A percentile compares a stretch with the other conserved stretches of the same genome.
Evolutionary conservation across 2,113 vertebrate genomes (phyloP).

Genomic region (Nannobrachium achirus): DNA sequence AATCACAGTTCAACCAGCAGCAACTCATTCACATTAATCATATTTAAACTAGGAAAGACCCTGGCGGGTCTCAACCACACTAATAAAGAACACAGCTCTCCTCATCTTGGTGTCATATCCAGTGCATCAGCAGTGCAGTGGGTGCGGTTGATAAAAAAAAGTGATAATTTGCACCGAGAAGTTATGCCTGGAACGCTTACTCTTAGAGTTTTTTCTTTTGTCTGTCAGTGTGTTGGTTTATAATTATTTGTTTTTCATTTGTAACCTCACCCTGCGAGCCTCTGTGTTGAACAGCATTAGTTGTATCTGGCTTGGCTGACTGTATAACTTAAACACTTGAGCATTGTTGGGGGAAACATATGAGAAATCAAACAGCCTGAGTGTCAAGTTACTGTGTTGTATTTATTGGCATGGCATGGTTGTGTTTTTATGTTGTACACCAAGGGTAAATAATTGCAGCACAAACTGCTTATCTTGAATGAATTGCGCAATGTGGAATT

Average conservation of each 20-base stretch:
- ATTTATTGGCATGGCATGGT: not conserved
- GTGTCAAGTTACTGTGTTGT: not conserved
- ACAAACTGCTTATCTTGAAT: conserved; percentile 3
- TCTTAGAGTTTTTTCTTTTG: not conserved
- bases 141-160: conserved; percentile 32
- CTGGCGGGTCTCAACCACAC: too few species aligned
- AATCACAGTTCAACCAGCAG: too few species aligned
- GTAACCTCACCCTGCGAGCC: conserved; percentile 29
- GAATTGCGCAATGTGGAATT: conserved; percentile 34
- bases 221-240: not conserved
- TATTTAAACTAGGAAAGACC: too few species aligned
- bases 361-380: not conserved
- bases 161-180: not conserved
- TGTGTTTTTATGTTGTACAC: not conserved
- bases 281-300: not conserved
- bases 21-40: too few species aligned
- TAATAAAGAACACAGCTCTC: too few species aligned
- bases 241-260: not conserved
- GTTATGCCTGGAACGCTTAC: conserved; percentile 40
- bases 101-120: too few species aligned
- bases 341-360: not conserved
- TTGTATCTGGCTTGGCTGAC: not conserved
- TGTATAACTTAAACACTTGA: too few species aligned
- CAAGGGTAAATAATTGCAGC: too few species aligned
- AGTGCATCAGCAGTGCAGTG: not conserved